These are phyloP conservation scores for Rhynchonema sp. DNA, from an alignment of 2,888 invertebrate species.

Conservation along the genomic window DNA sequence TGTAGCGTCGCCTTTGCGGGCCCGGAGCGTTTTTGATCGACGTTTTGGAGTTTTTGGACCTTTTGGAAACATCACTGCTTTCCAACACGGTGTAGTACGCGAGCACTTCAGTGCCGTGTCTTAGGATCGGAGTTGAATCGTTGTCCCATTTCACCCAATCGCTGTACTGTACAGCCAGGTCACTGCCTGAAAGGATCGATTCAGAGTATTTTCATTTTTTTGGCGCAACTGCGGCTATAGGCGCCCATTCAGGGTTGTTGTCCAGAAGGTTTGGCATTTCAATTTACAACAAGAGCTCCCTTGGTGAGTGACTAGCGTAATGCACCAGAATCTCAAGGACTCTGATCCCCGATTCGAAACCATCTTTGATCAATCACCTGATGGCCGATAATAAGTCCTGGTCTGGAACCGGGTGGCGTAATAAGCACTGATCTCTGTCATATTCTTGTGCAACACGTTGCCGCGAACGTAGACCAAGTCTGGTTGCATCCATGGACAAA, in stretches of 20 bases:
- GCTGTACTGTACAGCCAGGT: not conserved
- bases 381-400: not conserved
- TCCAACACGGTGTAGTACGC: not conserved
- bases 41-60: not conserved
- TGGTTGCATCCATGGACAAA: conserved; percentile 8
- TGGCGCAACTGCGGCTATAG: too few species aligned
- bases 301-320: too few species aligned
- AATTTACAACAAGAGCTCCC: too few species aligned
- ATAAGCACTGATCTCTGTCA: not conserved
- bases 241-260: too few species aligned
- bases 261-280: too few species aligned
- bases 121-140: not conserved
- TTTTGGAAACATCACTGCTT: not conserved
- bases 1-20: not conserved
- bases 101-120: not conserved
- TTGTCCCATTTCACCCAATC: not conserved
- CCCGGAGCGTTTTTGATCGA: not conserved
- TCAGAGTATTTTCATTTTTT: too few species aligned
- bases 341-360: too few species aligned
- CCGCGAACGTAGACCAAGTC: conserved; percentile 5
- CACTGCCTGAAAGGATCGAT: too few species aligned
- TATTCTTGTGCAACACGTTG: not conserved
- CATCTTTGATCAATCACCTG: too few species aligned
- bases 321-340: too few species aligned
- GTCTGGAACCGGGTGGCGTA: not conserved